phyloP scores from a whole-genome alignment of 2,113 vertebrate species.

The Myotis lucifugus region DNA sequence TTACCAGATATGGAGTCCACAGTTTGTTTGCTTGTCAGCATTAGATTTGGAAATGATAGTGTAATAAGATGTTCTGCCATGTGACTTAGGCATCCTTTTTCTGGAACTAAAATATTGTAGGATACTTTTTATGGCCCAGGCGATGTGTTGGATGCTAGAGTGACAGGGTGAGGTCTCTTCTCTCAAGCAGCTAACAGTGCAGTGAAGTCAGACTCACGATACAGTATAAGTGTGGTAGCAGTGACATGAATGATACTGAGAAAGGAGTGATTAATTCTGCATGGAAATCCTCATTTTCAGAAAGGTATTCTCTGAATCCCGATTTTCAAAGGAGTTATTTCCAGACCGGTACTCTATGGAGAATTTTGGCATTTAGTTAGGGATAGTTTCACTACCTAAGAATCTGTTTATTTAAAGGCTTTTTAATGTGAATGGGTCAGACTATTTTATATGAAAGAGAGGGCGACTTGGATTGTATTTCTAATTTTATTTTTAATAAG shows the following conservation, averaged over 20 bases:
- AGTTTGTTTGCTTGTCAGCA: constrained; percentile 42
- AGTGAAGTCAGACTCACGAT: background rate
- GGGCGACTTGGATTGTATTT: constrained; percentile 36
- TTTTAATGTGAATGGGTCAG: constrained; percentile 37
- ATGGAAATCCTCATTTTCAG: background rate
- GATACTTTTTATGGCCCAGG: background rate
- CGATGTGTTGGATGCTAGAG: background rate
- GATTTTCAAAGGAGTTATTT: constrained; percentile 30
- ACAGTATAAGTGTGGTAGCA: background rate
- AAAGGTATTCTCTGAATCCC: background rate
- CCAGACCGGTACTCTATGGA: background rate
- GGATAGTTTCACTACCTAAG: constrained; percentile 14
- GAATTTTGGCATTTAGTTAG: constrained; percentile 48
- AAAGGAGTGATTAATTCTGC: constrained; percentile 3
- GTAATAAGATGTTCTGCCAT: constrained; percentile 38
- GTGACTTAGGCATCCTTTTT: background rate
- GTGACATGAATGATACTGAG: background rate
- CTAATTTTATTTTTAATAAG: constrained; percentile 62
- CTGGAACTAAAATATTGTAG: constrained; percentile 43
- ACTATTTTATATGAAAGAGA: constrained; percentile 55
- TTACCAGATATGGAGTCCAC: background rate
- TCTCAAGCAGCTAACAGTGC: background rate
- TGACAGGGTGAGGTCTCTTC: background rate
- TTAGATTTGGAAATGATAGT: constrained; percentile 36
- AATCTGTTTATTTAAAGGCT: constrained; percentile 9